Evolutionary conservation across 2,888 invertebrate species (phyloP).

Genomic region (Xiphydria camelus): DNA sequence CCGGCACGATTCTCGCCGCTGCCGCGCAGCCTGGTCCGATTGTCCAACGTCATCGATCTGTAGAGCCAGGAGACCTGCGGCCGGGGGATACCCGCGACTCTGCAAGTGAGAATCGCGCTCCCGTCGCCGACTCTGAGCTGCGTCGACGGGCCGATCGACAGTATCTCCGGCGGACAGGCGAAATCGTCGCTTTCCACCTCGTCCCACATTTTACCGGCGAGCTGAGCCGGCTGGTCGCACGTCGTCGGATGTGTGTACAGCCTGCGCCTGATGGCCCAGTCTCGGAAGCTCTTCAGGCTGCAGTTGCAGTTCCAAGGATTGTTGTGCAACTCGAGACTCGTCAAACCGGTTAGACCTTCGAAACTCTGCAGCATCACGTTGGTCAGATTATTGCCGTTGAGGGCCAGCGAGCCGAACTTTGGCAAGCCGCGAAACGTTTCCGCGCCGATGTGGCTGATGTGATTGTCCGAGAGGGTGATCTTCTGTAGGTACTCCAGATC

Average conservation of each 20-base stretch:
- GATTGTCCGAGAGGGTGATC: slow-evolving; percentile 77
- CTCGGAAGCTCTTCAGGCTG: slow-evolving; percentile 75
- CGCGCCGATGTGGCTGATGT: slow-evolving; percentile 69
- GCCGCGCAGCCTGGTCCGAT: slow-evolving; percentile 42
- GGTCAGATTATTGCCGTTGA: slow-evolving; percentile 76
- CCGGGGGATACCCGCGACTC: slow-evolving; percentile 74
- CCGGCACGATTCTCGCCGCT: slow-evolving; percentile 54
- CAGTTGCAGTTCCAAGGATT: slow-evolving; percentile 93
- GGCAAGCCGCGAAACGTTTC: slow-evolving; percentile 74
- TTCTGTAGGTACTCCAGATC: slow-evolving; percentile 74
- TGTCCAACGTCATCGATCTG: slow-evolving; percentile 41
- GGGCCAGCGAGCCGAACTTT: slow-evolving; percentile 68
- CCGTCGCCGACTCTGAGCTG: slow-evolving; percentile 66
- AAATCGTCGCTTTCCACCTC: slow-evolving; percentile 73
- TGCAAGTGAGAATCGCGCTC: slow-evolving; percentile 73
- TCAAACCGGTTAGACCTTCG: slow-evolving; percentile 67
- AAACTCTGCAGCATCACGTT: slow-evolving; percentile 70
- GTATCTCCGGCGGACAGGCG: slow-evolving; percentile 79
- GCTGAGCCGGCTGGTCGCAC: slow-evolving; percentile 71
- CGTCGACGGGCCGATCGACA: slow-evolving; percentile 55
- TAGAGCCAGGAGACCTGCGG: slow-evolving; percentile 67
- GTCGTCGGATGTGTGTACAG: slow-evolving; percentile 76
- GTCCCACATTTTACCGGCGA: slow-evolving; percentile 75
- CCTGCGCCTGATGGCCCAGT: slow-evolving; percentile 74
- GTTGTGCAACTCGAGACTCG: slow-evolving; percentile 74